Evolutionary conservation across 2,113 vertebrate species (phyloP).

Genomic region (Calonectris borealis): DNA sequence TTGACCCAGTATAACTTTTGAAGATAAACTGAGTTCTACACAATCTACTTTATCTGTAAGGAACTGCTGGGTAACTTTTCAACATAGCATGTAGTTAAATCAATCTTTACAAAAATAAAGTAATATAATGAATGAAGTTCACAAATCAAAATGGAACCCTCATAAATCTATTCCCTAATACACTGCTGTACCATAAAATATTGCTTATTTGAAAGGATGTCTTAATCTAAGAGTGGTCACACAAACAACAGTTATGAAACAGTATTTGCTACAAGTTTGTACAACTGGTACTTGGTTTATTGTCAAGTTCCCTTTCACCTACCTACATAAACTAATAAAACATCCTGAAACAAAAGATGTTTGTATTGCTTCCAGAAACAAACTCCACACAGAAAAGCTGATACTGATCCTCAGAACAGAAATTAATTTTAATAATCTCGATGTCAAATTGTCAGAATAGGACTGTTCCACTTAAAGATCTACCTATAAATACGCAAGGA

Average conservation of each 20-base stretch:
- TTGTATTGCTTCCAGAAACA: neutral
- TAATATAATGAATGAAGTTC: neutral
- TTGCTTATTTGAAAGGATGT: neutral
- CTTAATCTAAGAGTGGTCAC: neutral
- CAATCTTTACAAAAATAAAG: neutral
- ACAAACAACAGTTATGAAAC: neutral
- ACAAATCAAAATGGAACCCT: neutral
- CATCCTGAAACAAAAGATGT: neutral
- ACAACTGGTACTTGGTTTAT: neutral
- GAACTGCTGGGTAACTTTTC: neutral
- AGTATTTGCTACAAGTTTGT: neutral
- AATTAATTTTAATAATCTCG: neutral
- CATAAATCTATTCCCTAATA: neutral
- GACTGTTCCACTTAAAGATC: neutral
- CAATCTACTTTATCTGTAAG: neutral
- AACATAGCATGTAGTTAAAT: neutral
- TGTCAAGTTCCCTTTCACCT: neutral
- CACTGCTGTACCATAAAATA: neutral
- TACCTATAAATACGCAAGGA: fast-evolving
- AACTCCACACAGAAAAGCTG: neutral
- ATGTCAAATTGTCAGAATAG: neutral
- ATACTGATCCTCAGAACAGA: neutral
- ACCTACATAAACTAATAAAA: neutral
- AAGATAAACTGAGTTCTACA: neutral
- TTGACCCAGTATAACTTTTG: neutral